These are phyloP conservation scores for Caretta caretta DNA, from an alignment of 2,113 vertebrate genomes.

Conservation along the genomic window DNA sequence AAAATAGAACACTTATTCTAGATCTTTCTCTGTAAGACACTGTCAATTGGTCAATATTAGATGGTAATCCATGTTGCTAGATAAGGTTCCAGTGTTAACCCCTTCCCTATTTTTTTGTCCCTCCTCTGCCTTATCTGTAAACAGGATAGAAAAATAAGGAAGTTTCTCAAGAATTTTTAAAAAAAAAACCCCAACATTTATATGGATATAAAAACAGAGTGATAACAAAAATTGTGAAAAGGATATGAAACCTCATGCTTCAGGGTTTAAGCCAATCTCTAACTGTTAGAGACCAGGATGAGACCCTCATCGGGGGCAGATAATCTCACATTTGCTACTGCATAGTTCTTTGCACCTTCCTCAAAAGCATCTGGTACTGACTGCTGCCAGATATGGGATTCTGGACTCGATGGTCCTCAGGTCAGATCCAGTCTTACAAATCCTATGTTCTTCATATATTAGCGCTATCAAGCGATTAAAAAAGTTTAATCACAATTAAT, in stretches of 20 bases:
- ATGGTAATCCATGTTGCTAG: not conserved
- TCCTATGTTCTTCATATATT: not conserved
- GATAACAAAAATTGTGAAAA: not conserved
- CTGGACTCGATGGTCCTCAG: not conserved
- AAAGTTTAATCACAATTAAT: not conserved
- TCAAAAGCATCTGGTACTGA: not conserved
- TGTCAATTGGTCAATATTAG: not conserved
- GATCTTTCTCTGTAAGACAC: not conserved
- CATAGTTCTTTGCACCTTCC: not conserved
- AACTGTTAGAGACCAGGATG: not conserved
- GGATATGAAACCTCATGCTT: not conserved
- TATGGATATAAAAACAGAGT: not conserved
- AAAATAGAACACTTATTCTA: not conserved
- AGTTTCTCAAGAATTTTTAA: not conserved
- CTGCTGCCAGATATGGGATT: not conserved
- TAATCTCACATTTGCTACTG: not conserved
- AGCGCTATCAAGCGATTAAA: too few relatives aligned
- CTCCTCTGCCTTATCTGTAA: not conserved
- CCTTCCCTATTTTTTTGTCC: not conserved
- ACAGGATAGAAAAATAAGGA: fast-evolving
- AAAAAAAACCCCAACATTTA: not conserved
- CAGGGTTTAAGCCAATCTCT: not conserved
- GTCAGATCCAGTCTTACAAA: not conserved
- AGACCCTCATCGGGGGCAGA: not conserved
- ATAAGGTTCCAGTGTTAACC: too few relatives aligned